A percentile compares a stretch with the other conserved stretches of the same genome.
Evolutionary conservation across 2,113 vertebrate species (phyloP).

Genomic region (Psittacula cyanocephala): DNA sequence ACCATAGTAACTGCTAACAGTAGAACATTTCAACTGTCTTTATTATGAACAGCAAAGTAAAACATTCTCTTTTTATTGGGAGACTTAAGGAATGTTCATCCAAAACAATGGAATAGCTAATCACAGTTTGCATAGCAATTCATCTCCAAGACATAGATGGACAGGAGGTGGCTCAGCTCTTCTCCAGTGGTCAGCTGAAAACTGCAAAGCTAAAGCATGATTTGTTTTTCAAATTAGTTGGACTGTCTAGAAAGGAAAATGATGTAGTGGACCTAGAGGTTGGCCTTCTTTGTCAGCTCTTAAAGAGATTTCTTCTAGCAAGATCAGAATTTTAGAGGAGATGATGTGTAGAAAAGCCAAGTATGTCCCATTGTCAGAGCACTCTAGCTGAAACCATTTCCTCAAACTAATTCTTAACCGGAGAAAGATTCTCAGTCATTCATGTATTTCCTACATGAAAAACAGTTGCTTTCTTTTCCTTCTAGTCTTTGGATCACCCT

Average conservation of each 20-base stretch:
- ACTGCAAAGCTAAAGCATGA: neutral
- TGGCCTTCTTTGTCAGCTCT: neutral
- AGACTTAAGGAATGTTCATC: neutral
- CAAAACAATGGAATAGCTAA: neutral
- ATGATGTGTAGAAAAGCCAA: neutral
- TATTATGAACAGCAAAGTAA: conserved; percentile 53
- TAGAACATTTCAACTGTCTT: conserved; percentile 51
- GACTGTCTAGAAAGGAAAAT: neutral
- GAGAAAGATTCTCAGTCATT: neutral
- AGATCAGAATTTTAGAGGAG: neutral
- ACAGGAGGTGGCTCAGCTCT: neutral
- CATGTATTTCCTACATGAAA: neutral
- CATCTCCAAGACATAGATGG: neutral
- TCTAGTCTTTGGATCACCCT: neutral
- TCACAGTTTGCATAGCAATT: neutral
- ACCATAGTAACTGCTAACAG: conserved; percentile 68
- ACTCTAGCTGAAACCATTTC: neutral
- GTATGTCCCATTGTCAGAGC: neutral
- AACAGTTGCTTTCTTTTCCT: neutral
- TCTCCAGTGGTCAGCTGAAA: neutral
- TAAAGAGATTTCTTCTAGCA: neutral
- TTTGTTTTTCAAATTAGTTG: neutral
- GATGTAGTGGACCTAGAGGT: neutral
- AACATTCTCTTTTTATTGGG: conserved; percentile 62
- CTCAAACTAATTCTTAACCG: neutral